These are phyloP conservation scores for Peucedramus taeniatus DNA, from an alignment of 2,113 vertebrate species.

Conservation along the genomic window DNA sequence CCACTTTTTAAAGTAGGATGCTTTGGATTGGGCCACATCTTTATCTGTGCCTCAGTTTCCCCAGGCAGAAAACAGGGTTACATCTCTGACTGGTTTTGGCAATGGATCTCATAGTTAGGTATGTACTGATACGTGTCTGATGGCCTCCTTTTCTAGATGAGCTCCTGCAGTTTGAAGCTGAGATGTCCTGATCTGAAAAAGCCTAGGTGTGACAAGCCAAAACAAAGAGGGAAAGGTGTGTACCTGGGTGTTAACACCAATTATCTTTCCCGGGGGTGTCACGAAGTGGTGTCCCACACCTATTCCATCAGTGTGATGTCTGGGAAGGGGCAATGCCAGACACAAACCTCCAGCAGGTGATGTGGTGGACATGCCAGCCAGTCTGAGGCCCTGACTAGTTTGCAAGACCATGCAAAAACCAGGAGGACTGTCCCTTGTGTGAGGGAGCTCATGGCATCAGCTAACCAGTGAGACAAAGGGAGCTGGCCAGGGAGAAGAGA, in stretches of 20 bases:
- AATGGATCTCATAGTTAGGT: neutral
- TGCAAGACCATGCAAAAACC: neutral
- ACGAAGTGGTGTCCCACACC: neutral
- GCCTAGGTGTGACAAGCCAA: neutral
- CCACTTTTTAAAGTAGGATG: neutral
- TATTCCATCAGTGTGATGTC: neutral
- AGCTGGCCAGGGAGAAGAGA: neutral
- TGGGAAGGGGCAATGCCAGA: neutral
- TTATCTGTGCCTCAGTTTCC: neutral
- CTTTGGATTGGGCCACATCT: neutral
- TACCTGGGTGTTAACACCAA: neutral
- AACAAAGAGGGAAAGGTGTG: neutral
- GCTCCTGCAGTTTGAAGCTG: neutral
- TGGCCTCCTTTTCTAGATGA: neutral
- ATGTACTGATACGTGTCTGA: neutral
- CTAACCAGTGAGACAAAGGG: neutral
- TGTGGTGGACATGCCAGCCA: neutral
- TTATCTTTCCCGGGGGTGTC: neutral
- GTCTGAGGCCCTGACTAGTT: neutral
- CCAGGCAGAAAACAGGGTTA: neutral
- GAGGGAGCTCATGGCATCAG: neutral
- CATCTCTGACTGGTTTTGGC: neutral
- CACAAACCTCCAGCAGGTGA: neutral
- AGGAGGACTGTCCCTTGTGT: rapidly evolving
- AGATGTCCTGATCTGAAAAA: neutral